A percentile compares a stretch with the other conserved stretches of the same genome.
Conservation (phyloP, 2,113 vertebrate species). For the Tamias sibiricus region DNA sequence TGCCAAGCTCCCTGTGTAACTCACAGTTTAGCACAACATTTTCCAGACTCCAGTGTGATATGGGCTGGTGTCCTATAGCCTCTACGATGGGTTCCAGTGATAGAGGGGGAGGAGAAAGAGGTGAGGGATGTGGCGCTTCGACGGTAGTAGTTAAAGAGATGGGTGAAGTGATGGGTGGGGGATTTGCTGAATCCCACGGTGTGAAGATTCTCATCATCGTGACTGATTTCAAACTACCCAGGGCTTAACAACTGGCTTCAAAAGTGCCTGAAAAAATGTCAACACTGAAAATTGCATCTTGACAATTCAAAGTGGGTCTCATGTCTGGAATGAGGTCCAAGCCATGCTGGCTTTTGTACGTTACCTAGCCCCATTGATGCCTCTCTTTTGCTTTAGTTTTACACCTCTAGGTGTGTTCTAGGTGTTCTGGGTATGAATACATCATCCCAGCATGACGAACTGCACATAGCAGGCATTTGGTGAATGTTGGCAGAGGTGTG, state of each 20-base stretch:
- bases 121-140: not conserved
- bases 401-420: not conserved
- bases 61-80: not conserved
- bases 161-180: not conserved
- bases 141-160: not conserved
- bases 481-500: fast-evolving
- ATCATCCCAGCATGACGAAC: fast-evolving
- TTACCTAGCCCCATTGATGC: fast-evolving
- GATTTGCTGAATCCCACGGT: not conserved
- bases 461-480: not conserved
- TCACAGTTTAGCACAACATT: not conserved
- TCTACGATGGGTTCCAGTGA: not conserved
- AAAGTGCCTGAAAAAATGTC: not conserved
- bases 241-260: not conserved
- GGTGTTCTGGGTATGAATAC: too few species aligned
- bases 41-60: not conserved
- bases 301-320: not conserved
- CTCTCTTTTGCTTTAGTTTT: not conserved
- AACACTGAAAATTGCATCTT: not conserved
- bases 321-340: fast-evolving
- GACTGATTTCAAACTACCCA: not conserved
- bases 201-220: not conserved
- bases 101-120: not conserved
- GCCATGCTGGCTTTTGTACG: not conserved
- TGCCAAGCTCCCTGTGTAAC: not conserved